Evolutionary conservation across 2,888 invertebrate species (phyloP).

Genomic region (Marronus borbonicus): DNA sequence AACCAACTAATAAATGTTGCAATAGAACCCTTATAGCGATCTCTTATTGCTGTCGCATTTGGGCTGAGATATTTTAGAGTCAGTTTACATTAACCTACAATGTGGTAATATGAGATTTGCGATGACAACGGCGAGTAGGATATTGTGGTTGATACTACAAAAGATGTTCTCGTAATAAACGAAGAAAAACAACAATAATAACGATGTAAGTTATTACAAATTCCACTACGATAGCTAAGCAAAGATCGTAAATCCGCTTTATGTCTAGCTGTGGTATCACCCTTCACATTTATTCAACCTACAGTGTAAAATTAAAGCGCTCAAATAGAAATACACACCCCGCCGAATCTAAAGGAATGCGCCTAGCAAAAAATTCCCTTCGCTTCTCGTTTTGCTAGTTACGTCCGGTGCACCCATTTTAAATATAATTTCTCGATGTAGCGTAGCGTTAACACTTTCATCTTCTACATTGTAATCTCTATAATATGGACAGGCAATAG

Average conservation of each 20-base stretch:
- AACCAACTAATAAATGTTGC: no score
- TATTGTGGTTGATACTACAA: neutral
- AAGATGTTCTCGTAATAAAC: neutral
- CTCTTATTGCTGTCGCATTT: no score
- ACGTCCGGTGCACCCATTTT: neutral
- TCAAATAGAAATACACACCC: neutral
- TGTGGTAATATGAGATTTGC: neutral
- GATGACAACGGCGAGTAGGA: neutral
- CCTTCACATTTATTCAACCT: neutral
- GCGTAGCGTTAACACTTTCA: no score
- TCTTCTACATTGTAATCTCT: neutral
- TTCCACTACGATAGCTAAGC: neutral
- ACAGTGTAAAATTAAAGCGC: neutral
- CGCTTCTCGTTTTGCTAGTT: neutral
- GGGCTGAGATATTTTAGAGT: neutral
- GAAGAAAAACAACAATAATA: neutral
- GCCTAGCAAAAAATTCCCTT: neutral
- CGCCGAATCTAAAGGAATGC: neutral
- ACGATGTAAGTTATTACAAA: neutral
- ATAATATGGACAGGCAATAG: neutral
- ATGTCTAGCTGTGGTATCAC: neutral
- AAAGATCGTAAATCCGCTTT: conserved; percentile 2
- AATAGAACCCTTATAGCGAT: no score
- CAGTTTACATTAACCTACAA: neutral
- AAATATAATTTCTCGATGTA: neutral